A percentile compares a stretch with the other conserved stretches of the same genome.
phyloP scores from a whole-genome alignment of 2,888 invertebrate genomes.

The Leucozona laternaria region DNA sequence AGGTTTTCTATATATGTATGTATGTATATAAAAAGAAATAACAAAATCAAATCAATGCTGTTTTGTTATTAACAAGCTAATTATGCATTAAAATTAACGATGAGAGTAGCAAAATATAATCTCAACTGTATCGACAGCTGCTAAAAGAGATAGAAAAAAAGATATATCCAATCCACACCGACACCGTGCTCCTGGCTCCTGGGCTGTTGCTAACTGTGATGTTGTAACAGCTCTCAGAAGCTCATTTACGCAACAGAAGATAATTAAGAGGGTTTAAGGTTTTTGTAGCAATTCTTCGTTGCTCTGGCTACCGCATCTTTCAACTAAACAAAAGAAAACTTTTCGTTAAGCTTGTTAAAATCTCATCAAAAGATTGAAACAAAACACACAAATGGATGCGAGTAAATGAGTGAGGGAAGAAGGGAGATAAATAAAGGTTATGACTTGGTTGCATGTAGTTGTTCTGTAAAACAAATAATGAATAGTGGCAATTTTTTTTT shows the following conservation, averaged over 20 bases:
- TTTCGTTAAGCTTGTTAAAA: conserved; percentile 68
- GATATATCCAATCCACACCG: not conserved
- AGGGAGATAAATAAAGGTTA: not conserved
- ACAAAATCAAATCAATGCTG: conserved; percentile 50
- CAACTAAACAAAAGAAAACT: conserved; percentile 42
- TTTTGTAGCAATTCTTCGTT: conserved; percentile 62
- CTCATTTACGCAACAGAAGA: conserved; percentile 71
- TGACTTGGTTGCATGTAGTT: not conserved
- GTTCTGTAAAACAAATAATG: not conserved
- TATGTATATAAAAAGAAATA: not conserved
- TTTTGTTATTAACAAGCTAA: conserved; percentile 67
- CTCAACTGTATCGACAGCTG: conserved; percentile 67
- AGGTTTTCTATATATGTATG: not conserved
- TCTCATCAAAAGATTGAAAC: conserved; percentile 70
- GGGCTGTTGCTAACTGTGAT: not conserved
- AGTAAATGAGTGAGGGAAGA: not conserved
- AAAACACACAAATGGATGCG: conserved; percentile 36
- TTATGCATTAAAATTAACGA: conserved; percentile 57
- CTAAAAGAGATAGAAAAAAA: conserved; percentile 27
- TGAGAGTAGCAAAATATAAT: conserved; percentile 49
- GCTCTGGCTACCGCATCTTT: conserved; percentile 35
- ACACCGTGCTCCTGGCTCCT: not conserved
- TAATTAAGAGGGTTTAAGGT: conserved; percentile 71
- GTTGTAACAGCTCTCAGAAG: conserved; percentile 61
- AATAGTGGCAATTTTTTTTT: not conserved